phyloP scores from a whole-genome alignment of 2,113 vertebrate species.

The Vombatus ursinus region DNA sequence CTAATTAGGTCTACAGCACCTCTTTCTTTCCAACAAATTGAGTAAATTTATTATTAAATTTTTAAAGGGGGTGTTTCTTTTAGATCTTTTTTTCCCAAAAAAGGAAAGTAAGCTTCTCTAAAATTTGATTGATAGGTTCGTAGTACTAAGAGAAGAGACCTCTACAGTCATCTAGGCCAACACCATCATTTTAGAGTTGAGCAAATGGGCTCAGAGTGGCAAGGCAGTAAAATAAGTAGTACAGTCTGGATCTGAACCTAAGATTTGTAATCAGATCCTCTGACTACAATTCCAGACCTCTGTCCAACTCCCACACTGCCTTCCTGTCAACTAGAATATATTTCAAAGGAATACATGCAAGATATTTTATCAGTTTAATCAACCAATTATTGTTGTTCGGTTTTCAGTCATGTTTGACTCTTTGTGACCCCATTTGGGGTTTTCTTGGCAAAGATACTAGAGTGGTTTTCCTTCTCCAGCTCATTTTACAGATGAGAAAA shows the following conservation, averaged over 20 bases:
- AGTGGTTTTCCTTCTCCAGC: background rate
- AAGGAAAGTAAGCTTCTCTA: constrained; percentile 41
- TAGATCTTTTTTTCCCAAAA: background rate
- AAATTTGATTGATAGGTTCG: background rate
- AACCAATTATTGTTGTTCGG: background rate
- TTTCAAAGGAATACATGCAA: background rate
- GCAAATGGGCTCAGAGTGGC: background rate
- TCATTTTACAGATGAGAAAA: background rate
- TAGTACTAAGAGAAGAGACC: background rate
- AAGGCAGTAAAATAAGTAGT: background rate
- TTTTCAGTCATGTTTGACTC: too few relatives aligned
- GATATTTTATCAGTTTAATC: background rate
- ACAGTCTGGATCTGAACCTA: background rate
- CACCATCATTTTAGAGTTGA: background rate
- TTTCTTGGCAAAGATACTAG: background rate
- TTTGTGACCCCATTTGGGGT: background rate
- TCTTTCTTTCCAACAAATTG: background rate
- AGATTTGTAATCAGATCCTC: background rate
- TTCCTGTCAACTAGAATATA: constrained; percentile 8
- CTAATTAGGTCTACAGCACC: background rate
- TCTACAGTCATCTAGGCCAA: background rate
- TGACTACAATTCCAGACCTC: background rate
- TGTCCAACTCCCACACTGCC: background rate
- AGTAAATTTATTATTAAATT: background rate
- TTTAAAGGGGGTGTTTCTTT: constrained; percentile 28